A percentile compares a stretch with the other conserved stretches of the same genome.
These are phyloP conservation scores for Holotrichia oblita DNA, from an alignment of 1,140 invertebrate species.

Conservation along the genomic window DNA sequence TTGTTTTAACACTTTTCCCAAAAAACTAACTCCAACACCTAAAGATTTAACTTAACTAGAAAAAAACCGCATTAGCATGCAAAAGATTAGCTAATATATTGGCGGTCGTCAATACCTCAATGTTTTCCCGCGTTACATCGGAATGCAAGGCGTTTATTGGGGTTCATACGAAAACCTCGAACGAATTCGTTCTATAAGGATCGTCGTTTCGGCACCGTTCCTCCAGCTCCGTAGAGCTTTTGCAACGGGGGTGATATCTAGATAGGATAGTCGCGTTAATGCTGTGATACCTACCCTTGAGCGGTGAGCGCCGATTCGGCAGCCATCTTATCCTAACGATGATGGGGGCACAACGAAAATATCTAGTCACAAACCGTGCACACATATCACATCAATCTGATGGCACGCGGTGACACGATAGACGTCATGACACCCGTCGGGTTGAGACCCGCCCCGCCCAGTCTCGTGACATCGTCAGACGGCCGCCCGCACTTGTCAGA, in stretches of 20 bases:
- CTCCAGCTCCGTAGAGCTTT: too few species aligned
- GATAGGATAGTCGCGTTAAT: not conserved
- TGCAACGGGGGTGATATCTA: too few species aligned
- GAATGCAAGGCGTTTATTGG: not conserved
- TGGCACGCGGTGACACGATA: constrained; percentile 49
- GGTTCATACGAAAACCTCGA: too few species aligned
- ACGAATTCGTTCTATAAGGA: too few species aligned
- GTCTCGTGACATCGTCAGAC: constrained; percentile 56
- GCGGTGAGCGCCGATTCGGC: constrained; percentile 48
- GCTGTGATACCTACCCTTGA: constrained; percentile 49
- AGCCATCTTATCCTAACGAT: constrained; percentile 53
- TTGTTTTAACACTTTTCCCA: not conserved
- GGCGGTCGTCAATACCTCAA: not conserved
- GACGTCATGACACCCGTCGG: constrained; percentile 55
- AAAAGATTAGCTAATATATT: not conserved
- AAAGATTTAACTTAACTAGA: not conserved
- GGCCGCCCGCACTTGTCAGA: constrained; percentile 55
- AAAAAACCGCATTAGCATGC: not conserved
- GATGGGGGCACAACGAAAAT: constrained; percentile 45
- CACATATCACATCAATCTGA: constrained; percentile 46
- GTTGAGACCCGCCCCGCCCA: constrained; percentile 54
- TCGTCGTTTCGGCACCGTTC: too few species aligned
- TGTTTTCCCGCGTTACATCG: not conserved
- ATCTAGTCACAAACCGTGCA: constrained; percentile 50
- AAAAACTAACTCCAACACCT: not conserved